A percentile compares a stretch with the other conserved stretches of the same genome.
Evolutionary conservation across 1,140 invertebrate species (phyloP).

Genomic region (Brachionus koreanus): DNA sequence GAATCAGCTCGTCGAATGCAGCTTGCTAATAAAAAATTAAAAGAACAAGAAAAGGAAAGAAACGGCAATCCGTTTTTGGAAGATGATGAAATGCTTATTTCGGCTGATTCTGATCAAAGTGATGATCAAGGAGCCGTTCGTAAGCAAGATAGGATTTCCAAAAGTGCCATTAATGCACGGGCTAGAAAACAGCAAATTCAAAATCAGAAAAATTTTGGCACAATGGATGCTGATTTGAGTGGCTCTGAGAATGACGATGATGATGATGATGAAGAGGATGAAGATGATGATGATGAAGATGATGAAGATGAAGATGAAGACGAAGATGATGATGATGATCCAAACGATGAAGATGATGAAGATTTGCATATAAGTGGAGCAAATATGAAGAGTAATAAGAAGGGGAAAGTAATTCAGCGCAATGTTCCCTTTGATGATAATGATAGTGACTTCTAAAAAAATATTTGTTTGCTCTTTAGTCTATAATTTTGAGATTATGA

Average conservation of each 20-base stretch:
- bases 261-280: conserved; percentile 43
- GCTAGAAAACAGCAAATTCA: conserved; percentile 15
- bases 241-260: conserved; percentile 33
- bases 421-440: conserved; percentile 1
- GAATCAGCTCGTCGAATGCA: conserved; percentile 51
- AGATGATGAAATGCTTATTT: conserved; percentile 41
- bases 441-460: conserved; percentile 37
- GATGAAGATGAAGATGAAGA: conserved; percentile 45
- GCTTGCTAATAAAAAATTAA: conserved; percentile 39
- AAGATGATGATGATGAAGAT: conserved; percentile 43
- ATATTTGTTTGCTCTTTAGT: neutral
- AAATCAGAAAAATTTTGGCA: conserved; percentile 27
- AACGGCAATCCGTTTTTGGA: conserved; percentile 43
- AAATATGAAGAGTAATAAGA: neutral
- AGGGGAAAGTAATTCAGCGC: neutral
- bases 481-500: neutral
- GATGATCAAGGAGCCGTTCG: neutral
- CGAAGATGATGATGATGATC: neutral
- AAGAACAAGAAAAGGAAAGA: conserved; percentile 41
- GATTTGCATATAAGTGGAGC: neutral
- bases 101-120: conserved; percentile 33
- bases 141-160: neutral
- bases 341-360: conserved; percentile 36
- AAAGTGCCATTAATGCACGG: neutral
- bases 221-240: conserved; percentile 15